Evolutionary conservation across 2,797 vertebrate species (phyloP).

Genomic region (Tenualosa ilisha): DNA sequence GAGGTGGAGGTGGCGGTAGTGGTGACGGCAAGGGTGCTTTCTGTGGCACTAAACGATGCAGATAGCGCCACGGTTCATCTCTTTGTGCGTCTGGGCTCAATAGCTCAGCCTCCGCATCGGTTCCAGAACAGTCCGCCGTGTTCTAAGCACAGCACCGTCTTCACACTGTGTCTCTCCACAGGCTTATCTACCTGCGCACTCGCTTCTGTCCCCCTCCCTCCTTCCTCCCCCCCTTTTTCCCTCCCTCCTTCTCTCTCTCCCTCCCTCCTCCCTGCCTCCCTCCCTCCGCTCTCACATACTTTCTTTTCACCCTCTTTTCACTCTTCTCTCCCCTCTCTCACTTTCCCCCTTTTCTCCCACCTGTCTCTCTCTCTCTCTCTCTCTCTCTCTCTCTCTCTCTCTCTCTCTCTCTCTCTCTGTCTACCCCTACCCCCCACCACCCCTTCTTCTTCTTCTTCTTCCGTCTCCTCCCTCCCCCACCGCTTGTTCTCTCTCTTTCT

Average conservation of each 20-base stretch:
- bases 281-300: not conserved
- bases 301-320: slow-evolving; percentile 57
- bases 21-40: not conserved
- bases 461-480: slow-evolving; percentile 35
- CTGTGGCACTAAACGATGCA: not conserved
- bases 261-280: slow-evolving; percentile 35
- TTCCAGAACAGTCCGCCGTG: slow-evolving; percentile 32
- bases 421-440: slow-evolving; percentile 36
- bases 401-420: not conserved
- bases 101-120: slow-evolving; percentile 9
- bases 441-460: slow-evolving; percentile 42
- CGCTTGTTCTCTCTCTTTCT: not conserved
- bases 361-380: not conserved
- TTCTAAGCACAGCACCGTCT: slow-evolving; percentile 31
- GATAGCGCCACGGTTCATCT: not conserved
- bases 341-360: slow-evolving; percentile 30
- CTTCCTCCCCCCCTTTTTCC: slow-evolving; percentile 34
- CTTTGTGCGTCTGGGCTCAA: slow-evolving; percentile 18
- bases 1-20: slow-evolving; percentile 20
- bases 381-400: not conserved
- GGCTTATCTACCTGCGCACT: slow-evolving; percentile 26
- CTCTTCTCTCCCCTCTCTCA: slow-evolving; percentile 50
- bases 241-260: slow-evolving; percentile 29
- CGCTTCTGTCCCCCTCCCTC: not conserved
- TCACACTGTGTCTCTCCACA: not conserved